These are phyloP conservation scores for Haliclona indistincta DNA, from an alignment of 37 sponge, comb jelly and placozoan genomes.

Conservation along the genomic window DNA sequence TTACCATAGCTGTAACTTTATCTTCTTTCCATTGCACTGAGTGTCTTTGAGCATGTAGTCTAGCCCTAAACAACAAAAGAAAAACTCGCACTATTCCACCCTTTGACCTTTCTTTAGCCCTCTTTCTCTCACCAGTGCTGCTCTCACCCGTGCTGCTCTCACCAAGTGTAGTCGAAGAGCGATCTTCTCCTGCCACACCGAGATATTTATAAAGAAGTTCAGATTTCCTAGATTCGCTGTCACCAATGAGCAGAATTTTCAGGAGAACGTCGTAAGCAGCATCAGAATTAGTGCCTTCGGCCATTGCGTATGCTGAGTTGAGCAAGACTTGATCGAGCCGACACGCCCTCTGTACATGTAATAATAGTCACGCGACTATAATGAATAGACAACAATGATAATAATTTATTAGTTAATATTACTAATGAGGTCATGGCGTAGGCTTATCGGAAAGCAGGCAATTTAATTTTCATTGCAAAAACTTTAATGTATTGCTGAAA, in stretches of 20 bases:
- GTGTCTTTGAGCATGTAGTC: constrained; percentile 76
- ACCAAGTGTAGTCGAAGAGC: not conserved
- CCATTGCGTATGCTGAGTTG: not conserved
- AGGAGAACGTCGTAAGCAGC: constrained; percentile 18
- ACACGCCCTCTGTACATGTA: too few species aligned
- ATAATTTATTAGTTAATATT: too few species aligned
- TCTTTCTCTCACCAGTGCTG: not conserved
- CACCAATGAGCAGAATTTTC: constrained; percentile 68
- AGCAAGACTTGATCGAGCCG: too few species aligned
- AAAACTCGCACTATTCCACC: too few species aligned
- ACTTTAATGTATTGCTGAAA: too few species aligned
- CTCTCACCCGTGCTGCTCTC: not conserved
- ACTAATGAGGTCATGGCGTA: too few species aligned
- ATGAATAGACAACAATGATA: too few species aligned
- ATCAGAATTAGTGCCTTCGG: not conserved
- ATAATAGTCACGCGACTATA: too few species aligned
- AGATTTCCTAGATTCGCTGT: constrained; percentile 52
- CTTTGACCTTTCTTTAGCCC: not conserved
- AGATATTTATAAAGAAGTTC: constrained; percentile 34
- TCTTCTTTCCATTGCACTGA: constrained; percentile 24
- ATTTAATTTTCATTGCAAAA: too few species aligned
- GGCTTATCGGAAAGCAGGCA: too few species aligned
- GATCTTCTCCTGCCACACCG: constrained; percentile 18
- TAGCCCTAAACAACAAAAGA: constrained; percentile 27
- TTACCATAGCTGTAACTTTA: constrained; percentile 76